A percentile compares a stretch with the other conserved stretches of the same genome.
Evolutionary conservation across 2,797 vertebrate species (phyloP).

Genomic region (Momotus momota): DNA sequence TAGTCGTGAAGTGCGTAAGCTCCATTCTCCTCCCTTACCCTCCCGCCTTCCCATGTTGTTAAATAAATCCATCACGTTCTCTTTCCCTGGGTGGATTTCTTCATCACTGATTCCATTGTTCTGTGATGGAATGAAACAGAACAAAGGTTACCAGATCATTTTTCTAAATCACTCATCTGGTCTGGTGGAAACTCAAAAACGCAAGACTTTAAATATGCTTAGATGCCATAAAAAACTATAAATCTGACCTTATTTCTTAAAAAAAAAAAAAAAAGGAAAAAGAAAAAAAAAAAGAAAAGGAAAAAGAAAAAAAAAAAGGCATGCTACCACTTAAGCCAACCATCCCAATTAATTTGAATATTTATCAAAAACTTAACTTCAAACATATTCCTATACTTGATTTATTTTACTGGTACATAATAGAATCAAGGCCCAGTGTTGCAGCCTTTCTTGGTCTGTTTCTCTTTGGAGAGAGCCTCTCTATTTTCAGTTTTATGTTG

Average conservation of each 20-base stretch:
- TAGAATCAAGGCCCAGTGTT: neutral
- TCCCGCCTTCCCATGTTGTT: neutral
- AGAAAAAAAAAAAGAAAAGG: too few relatives aligned
- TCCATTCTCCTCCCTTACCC: neutral
- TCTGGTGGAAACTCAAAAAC: neutral
- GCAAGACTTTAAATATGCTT: neutral
- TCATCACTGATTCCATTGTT: constrained; percentile 37
- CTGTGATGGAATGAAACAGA: neutral
- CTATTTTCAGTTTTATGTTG: neutral
- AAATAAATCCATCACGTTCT: constrained; percentile 27
- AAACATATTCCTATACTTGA: neutral
- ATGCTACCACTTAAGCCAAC: neutral
- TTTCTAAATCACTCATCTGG: neutral
- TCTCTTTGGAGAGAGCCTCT: neutral
- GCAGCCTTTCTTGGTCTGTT: neutral
- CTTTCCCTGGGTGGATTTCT: constrained; percentile 19
- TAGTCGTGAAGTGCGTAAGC: neutral
- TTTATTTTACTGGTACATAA: neutral
- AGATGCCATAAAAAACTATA: neutral
- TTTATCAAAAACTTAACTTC: neutral
- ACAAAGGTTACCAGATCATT: constrained; percentile 21
- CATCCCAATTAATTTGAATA: neutral
- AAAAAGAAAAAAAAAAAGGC: too few relatives aligned
- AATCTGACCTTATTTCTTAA: neutral
- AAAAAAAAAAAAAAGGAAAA: too few relatives aligned